A percentile compares a stretch with the other conserved stretches of the same genome.
These are phyloP conservation scores for Philotrypesis tridentata DNA, from an alignment of 1,140 invertebrate species.

Conservation along the genomic window DNA sequence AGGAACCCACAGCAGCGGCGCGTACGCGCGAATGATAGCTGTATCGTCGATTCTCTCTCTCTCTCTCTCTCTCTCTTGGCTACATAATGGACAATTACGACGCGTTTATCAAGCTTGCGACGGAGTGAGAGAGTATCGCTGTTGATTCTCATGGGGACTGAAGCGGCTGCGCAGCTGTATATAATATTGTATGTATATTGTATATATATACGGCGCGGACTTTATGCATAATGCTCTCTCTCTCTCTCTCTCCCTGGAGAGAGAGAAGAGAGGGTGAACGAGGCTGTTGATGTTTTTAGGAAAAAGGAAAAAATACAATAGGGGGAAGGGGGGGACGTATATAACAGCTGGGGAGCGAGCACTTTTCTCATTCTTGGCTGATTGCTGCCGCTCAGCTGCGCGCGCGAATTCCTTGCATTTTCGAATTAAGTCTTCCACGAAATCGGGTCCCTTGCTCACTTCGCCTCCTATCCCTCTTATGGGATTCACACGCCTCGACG, in stretches of 20 bases:
- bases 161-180: too few species aligned
- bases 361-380: slow-evolving; percentile 13
- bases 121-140: slow-evolving; percentile 5
- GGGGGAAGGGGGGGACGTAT: background rate
- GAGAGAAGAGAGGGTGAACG: too few species aligned
- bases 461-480: background rate
- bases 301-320: background rate
- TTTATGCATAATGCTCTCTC: background rate
- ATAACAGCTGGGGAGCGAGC: background rate
- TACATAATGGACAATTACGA: slow-evolving; percentile 54
- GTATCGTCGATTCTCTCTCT: background rate
- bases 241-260: background rate
- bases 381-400: background rate
- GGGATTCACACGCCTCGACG: background rate
- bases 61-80: background rate
- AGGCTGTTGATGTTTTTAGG: background rate
- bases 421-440: slow-evolving; percentile 9
- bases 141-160: background rate
- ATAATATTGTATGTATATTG: too few species aligned
- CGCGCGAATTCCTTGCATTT: slow-evolving; percentile 29
- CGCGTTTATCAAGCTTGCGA: slow-evolving; percentile 48
- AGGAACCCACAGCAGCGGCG: slow-evolving; percentile 43
- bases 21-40: background rate
- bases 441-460: background rate
- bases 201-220: too few species aligned